Base-by-base conservation (phyloP, 2,113 vertebrate species). In the Poeciliopsis turrubarensis region DNA sequence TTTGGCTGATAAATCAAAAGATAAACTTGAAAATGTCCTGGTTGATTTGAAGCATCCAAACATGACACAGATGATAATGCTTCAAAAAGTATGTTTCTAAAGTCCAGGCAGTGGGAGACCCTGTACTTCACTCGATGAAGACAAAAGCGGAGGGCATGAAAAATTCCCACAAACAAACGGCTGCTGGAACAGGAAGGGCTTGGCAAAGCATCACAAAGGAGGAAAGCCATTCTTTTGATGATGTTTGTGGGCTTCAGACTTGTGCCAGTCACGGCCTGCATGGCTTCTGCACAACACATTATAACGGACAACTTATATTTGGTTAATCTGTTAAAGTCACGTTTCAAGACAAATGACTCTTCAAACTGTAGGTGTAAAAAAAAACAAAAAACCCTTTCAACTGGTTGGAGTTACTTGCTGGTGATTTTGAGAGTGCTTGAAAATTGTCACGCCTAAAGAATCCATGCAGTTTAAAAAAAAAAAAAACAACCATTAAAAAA, bases 181-280 rank as follows among this genome's bases (percentile, higher is more conserved):
- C 63, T 26, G 37, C 70, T 72, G 32, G 19, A 44, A 64, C 44
- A 74, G 47, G 63, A 74, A 66, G 61, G 47, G 63, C 63, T n/a
- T 74, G 63, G 31, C 63, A 37, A 65, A 39, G 31, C 30, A 26
- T 73, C 41, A 73, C 19, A 51, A 32, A 65, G 62, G 62, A 73
- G 72, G 72, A 74, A 66, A 66, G 47, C n/a, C 72, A 37, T 66
- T 74, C 72, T 66, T 74, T 74, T 74, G 72, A 74, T 74, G 72
- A 60, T 73, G 72, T 65, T 73, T 65, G 71, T 65, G 72, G 62
- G 19, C 30, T 65, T 30, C 72, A 74, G 47, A 66, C 63, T 17
- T 37, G n/a, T 74, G 72, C 63, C 30, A 37, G 44, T 37, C 44
- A 66, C 5, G 15, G 60, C 37, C 60, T 65, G 68, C 30, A 12